Percentiles rank a stretch among this genome's conserved stretches.
phyloP scores from a whole-genome alignment of 35 echinoderm and acorn worm species.

The Chiridota heheva region DNA sequence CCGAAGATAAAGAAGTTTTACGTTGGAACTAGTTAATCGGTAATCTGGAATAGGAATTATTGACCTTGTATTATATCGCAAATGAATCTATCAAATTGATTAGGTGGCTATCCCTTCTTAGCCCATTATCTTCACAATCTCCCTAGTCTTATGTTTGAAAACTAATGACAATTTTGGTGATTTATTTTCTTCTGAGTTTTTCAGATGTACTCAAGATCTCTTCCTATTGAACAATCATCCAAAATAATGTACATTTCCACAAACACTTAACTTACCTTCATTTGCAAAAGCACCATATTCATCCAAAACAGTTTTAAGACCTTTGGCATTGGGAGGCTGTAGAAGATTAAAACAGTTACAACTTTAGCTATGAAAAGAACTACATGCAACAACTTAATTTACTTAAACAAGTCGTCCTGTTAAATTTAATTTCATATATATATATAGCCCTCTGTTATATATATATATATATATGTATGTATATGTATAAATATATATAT shows the following conservation, averaged over 20 bases:
- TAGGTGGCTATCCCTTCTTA: no score
- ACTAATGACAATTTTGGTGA: neutral
- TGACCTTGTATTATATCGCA: no score
- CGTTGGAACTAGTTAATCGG: no score
- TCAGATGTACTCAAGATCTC: neutral
- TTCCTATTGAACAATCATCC: neutral
- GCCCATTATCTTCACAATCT: no score
- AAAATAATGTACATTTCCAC: neutral
- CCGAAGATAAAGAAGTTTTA: no score
- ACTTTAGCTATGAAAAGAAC: neutral
- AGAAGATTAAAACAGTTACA: slow-evolving; percentile 1
- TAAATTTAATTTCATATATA: no score
- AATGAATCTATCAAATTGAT: no score
- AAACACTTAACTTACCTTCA: slow-evolving; percentile 39
- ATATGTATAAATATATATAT: neutral
- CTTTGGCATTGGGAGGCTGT: slow-evolving; percentile 53
- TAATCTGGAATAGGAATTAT: no score
- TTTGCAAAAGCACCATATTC: slow-evolving; percentile 52
- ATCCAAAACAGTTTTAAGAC: slow-evolving; percentile 48
- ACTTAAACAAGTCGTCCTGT: no score
- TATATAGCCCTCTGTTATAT: neutral
- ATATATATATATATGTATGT: neutral
- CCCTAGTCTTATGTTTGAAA: neutral
- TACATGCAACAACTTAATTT: neutral
- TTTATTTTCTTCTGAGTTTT: neutral